These are phyloP conservation scores for Myioborus melanocephalus DNA, from an alignment of 2,797 vertebrate species.

Conservation along the genomic window DNA sequence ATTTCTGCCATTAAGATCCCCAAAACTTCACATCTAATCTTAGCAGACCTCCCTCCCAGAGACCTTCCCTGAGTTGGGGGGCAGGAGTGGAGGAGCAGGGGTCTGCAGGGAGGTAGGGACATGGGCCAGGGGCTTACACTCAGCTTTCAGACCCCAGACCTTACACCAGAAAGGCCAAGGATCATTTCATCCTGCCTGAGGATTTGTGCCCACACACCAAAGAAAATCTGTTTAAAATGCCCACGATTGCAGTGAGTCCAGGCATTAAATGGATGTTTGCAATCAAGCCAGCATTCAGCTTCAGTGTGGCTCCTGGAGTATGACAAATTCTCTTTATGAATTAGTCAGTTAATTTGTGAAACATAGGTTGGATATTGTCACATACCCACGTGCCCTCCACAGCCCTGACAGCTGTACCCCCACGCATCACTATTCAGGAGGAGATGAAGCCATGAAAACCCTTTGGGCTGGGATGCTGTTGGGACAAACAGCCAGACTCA, in stretches of 20 bases:
- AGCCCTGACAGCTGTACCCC: background rate
- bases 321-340: constrained; percentile 52
- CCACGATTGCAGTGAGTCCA: background rate
- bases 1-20: background rate
- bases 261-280: constrained; percentile 36
- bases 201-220: background rate
- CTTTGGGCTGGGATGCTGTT: background rate
- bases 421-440: background rate
- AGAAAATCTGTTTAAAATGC: background rate
- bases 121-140: background rate
- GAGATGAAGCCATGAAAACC: background rate
- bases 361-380: constrained; percentile 40
- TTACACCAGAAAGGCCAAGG: background rate
- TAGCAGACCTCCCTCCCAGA: background rate
- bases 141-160: background rate
- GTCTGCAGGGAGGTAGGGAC: background rate
- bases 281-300: constrained; percentile 59
- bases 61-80: background rate
- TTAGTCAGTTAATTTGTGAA: constrained; percentile 61
- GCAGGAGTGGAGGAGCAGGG: background rate
- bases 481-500: background rate
- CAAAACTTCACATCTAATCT: background rate
- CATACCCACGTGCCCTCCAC: background rate
- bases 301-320: background rate
- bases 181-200: constrained; percentile 26